Percentiles rank a stretch among this genome's conserved stretches.
Evolutionary conservation across 2,113 vertebrate species (phyloP).

Genomic region (Oreotrochilus melanogaster): DNA sequence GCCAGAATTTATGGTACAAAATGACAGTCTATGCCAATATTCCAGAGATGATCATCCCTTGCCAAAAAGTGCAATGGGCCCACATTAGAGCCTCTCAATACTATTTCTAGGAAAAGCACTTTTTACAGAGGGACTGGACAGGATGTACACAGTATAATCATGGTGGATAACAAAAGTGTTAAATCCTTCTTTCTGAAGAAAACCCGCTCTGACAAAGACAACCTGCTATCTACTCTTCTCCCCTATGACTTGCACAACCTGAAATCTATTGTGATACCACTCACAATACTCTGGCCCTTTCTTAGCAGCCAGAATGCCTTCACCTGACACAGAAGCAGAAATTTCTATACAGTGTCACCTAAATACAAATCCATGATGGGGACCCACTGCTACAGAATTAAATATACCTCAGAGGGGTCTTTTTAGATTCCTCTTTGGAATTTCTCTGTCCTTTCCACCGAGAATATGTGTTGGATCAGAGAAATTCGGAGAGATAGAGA

Average conservation of each 20-base stretch:
- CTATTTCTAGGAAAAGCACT: neutral
- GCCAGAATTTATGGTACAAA: constrained; percentile 36
- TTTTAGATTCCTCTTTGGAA: neutral
- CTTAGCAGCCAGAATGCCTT: neutral
- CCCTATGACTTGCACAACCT: neutral
- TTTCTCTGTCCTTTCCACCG: neutral
- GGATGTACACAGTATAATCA: neutral
- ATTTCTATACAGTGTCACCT: neutral
- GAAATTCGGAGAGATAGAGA: neutral
- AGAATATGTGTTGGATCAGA: neutral
- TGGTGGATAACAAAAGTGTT: neutral
- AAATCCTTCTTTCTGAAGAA: constrained; percentile 1
- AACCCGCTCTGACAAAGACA: constrained; percentile 7
- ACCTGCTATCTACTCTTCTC: neutral
- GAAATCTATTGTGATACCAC: neutral
- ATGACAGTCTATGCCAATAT: neutral
- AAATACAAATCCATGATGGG: neutral
- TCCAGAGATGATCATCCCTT: neutral
- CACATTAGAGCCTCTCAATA: neutral
- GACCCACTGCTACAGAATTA: neutral
- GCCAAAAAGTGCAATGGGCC: neutral
- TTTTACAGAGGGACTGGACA: neutral
- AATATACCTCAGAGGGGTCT: neutral
- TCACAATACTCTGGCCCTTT: neutral
- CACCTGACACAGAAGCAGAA: neutral